These are phyloP conservation scores for Vipera ursinii DNA, from an alignment of 2,797 vertebrate genomes.

Conservation along the genomic window DNA sequence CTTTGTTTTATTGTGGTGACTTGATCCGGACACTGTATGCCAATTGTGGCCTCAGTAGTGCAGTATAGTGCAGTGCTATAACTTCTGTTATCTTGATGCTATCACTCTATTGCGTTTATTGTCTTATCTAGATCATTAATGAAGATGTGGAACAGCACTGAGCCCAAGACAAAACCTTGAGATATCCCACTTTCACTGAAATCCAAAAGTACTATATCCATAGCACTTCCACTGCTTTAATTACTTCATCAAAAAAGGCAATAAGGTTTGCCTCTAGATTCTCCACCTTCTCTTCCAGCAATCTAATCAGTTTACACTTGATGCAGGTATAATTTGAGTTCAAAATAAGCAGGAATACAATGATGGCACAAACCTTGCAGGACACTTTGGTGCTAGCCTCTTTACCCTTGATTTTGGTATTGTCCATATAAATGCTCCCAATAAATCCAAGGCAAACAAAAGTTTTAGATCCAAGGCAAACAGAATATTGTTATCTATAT, in stretches of 20 bases:
- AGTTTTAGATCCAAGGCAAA: too few species aligned
- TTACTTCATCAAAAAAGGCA: neutral
- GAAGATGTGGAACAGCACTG: too few species aligned
- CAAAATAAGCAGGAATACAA: neutral
- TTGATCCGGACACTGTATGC: neutral
- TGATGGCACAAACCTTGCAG: neutral
- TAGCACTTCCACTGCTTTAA: neutral
- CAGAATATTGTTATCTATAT: neutral
- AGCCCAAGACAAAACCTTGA: neutral
- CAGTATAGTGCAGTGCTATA: neutral
- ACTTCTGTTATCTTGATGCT: neutral
- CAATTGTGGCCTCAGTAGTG: neutral
- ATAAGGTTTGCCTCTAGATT: neutral
- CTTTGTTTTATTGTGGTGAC: neutral
- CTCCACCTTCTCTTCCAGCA: neutral
- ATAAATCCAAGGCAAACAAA: neutral
- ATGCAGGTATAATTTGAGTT: neutral
- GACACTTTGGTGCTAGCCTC: neutral
- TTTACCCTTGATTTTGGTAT: neutral
- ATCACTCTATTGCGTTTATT: neutral
- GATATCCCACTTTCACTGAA: neutral
- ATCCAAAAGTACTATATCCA: neutral
- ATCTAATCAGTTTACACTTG: neutral
- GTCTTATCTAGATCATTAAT: too few species aligned
- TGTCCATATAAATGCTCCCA: neutral